These are phyloP conservation scores for Agrotis ipsilon DNA, from an alignment of 2,888 invertebrate species.

Conservation along the genomic window DNA sequence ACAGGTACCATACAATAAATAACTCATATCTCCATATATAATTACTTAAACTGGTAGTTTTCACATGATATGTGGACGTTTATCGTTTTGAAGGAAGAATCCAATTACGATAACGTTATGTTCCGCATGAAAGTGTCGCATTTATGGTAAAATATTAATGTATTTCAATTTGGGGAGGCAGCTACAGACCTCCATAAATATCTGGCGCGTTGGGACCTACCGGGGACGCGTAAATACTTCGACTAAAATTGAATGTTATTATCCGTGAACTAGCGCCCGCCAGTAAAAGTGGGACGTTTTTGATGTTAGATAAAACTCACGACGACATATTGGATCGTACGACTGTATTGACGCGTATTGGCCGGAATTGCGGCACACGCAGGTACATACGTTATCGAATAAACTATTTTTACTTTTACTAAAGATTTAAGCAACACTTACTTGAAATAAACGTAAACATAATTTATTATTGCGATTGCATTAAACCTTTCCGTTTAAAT, in stretches of 20 bases:
- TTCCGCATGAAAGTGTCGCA: conserved; percentile 90
- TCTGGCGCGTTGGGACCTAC: conserved; percentile 82
- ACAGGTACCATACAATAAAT: conserved; percentile 56
- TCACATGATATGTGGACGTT: conserved; percentile 74
- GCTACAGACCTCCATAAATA: conserved; percentile 90
- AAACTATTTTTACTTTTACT: neutral
- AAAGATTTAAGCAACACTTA: neutral
- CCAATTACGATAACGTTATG: conserved; percentile 91
- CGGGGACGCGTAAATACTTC: conserved; percentile 88
- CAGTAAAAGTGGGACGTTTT: conserved; percentile 70
- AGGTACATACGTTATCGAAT: neutral
- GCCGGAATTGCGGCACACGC: conserved; percentile 16
- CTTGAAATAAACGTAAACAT: neutral
- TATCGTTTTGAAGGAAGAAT: conserved; percentile 87
- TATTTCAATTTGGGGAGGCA: conserved; percentile 90
- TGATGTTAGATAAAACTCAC: conserved; percentile 70
- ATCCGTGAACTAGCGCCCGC: conserved; percentile 79
- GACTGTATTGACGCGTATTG: conserved; percentile 42
- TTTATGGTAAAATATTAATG: conserved; percentile 91
- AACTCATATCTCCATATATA: conserved; percentile 62
- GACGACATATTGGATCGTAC: conserved; percentile 49
- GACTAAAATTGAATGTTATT: conserved; percentile 89
- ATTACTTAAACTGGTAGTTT: conserved; percentile 72
- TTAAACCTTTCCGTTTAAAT: conserved; percentile 7
- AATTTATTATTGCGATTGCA: neutral